Conservation (phyloP, 2,113 vertebrate species). For the Cheilinus undulatus region DNA sequence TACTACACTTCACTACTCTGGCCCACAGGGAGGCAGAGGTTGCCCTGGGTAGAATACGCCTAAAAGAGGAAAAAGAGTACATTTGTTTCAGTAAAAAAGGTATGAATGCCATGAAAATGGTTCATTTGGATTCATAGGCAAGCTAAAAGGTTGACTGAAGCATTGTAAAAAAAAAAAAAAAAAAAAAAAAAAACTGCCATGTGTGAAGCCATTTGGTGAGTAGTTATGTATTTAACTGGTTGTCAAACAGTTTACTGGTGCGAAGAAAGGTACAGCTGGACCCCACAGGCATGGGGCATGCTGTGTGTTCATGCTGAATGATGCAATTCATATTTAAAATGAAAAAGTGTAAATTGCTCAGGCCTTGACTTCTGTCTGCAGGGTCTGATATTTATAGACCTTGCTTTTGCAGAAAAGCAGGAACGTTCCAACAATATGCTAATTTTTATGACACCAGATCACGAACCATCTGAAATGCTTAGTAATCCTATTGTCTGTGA, state of each 20-base stretch:
- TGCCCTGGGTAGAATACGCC: conserved; percentile 14
- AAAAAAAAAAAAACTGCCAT: not conserved
- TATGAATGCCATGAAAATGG: not conserved
- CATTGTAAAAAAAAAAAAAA: not conserved
- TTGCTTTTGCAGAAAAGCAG: not conserved
- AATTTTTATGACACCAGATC: not conserved
- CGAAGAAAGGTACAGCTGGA: not conserved
- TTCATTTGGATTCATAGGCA: not conserved
- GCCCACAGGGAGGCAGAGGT: conserved; percentile 31
- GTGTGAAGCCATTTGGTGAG: not conserved
- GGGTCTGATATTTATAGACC: not conserved
- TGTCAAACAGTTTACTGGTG: conserved; percentile 12
- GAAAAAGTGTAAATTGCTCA: not conserved
- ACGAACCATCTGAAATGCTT: not conserved
- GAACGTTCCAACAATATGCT: conserved; percentile 17
- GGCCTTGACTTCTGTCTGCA: conserved; percentile 46
- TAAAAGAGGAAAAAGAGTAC: conserved; percentile 1
- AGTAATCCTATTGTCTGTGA: conserved; percentile 23
- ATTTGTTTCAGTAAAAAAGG: not conserved
- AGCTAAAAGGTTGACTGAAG: not conserved
- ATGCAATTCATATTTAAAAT: too few relatives aligned
- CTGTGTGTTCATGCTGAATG: not conserved
- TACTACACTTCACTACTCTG: conserved; percentile 21
- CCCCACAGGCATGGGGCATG: not conserved
- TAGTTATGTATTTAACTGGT: not conserved